phyloP scores from a whole-genome alignment of 2,113 vertebrate genomes.

The Oncorhynchus kisutch region DNA sequence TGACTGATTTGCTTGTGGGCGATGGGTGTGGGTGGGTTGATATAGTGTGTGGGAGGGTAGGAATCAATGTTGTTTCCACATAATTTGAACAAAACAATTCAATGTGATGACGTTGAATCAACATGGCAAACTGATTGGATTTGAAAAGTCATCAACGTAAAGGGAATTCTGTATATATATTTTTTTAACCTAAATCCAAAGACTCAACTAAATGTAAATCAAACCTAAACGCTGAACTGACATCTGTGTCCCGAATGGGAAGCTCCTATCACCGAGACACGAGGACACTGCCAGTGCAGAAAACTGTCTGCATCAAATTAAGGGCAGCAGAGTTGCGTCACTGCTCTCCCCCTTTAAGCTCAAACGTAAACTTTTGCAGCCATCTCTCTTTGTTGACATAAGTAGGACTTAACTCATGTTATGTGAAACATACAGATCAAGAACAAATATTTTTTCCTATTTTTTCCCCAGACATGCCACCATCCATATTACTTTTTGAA shows the following conservation, averaged over 20 bases:
- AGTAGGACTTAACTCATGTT: neutral
- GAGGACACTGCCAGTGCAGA: slow-evolving; percentile 26
- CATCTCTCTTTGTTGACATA: neutral
- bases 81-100: too few species aligned
- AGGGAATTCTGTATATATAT: too few species aligned
- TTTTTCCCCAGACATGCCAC: too few species aligned
- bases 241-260: neutral
- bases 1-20: slow-evolving; percentile 52
- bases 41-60: slow-evolving; percentile 29
- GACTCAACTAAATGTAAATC: too few species aligned
- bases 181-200: too few species aligned
- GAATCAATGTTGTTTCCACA: slow-evolving; percentile 26
- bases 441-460: neutral
- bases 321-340: slow-evolving; percentile 22
- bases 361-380: neutral
- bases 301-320: slow-evolving; percentile 19
- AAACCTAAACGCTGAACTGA: too few species aligned
- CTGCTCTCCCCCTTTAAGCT: neutral
- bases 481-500: too few species aligned
- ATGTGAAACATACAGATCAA: neutral
- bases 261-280: slow-evolving; percentile 23
- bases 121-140: too few species aligned
- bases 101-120: too few species aligned
- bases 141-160: too few species aligned
- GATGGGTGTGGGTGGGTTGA: slow-evolving; percentile 38